Conservation (phyloP, 2,113 vertebrate genomes). For the Fulica atra region DNA sequence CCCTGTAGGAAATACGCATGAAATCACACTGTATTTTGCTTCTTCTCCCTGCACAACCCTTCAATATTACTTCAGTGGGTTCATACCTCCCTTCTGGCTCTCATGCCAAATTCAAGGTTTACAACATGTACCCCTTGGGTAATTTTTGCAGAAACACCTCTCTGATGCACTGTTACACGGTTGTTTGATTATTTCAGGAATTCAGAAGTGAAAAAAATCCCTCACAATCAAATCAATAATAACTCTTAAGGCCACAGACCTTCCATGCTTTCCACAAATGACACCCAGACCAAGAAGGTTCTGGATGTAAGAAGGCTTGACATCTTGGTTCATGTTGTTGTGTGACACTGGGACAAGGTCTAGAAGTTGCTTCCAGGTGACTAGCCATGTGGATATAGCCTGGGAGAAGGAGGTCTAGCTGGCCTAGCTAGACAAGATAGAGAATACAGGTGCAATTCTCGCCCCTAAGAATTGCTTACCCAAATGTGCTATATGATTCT, state of each 20-base stretch:
- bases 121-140: neutral
- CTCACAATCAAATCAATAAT: neutral
- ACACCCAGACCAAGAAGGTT: neutral
- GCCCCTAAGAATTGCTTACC: neutral
- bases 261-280: accelerated
- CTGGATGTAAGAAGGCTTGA: neutral
- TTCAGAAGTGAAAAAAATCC: neutral
- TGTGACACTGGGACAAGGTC: neutral
- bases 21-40: neutral
- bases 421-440: neutral
- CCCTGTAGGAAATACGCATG: neutral
- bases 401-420: neutral
- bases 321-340: accelerated
- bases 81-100: neutral
- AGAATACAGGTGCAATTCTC: neutral
- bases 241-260: neutral
- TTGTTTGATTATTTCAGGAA: neutral
- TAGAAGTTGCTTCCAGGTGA: neutral
- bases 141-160: neutral
- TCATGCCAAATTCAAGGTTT: neutral
- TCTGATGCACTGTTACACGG: neutral
- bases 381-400: too few species aligned
- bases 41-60: neutral
- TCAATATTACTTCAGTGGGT: neutral
- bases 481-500: neutral